phyloP scores from a whole-genome alignment of 2,888 invertebrate genomes.

The Phyto melanocephala region DNA sequence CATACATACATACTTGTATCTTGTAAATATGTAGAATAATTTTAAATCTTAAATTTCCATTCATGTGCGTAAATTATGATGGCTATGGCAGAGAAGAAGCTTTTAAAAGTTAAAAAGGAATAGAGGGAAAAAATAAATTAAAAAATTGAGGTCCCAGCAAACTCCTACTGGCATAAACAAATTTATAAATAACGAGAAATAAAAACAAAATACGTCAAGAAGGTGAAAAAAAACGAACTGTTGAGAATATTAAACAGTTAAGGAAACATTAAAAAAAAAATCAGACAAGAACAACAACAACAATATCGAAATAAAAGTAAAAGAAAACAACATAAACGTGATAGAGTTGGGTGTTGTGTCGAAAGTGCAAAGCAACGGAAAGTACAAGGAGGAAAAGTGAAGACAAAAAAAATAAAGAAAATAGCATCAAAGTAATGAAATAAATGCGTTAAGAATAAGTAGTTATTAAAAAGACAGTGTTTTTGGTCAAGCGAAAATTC shows the following conservation, averaged over 20 bases:
- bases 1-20: not conserved
- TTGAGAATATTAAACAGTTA: slow-evolving; percentile 50
- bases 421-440: slow-evolving; percentile 48
- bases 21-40: not conserved
- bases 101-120: not conserved
- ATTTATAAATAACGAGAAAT: slow-evolving; percentile 21
- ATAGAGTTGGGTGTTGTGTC: not conserved
- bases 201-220: not conserved
- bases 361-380: not conserved
- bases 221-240: slow-evolving; percentile 13
- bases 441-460: slow-evolving; percentile 34
- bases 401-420: slow-evolving; percentile 27
- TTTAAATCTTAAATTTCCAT: slow-evolving; percentile 5
- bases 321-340: not conserved
- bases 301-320: not conserved
- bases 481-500: not conserved
- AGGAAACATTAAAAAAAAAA: slow-evolving; percentile 54
- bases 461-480: slow-evolving; percentile 19
- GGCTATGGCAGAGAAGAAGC: not conserved
- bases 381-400: slow-evolving; percentile 6
- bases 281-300: slow-evolving; percentile 17
- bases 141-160: slow-evolving; percentile 22
- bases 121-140: slow-evolving; percentile 35
- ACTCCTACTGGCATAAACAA: slow-evolving; percentile 35
- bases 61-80: not conserved